Percentiles rank a stretch among this genome's conserved stretches.
These are phyloP conservation scores for Diplodus puntazzo DNA, from an alignment of 2,797 vertebrate genomes.

Conservation along the genomic window DNA sequence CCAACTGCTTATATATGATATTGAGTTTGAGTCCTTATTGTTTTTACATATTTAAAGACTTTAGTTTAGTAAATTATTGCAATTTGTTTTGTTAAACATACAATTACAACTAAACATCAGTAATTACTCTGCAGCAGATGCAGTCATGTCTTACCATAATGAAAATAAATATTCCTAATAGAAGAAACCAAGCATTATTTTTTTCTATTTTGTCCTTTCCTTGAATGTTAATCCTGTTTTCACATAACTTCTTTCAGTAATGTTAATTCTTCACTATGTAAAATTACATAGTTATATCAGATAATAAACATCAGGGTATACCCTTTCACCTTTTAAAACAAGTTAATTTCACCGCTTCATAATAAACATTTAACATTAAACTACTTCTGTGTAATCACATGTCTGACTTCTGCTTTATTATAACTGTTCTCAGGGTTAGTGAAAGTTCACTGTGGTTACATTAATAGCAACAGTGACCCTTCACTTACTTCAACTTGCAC, in stretches of 20 bases:
- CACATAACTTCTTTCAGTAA: not conserved
- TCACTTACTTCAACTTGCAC: not conserved
- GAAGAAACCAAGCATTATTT: not conserved
- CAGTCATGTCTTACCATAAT: not conserved
- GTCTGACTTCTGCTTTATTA: constrained; percentile 43
- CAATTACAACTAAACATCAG: not conserved
- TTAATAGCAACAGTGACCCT: not conserved
- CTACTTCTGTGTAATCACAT: constrained; percentile 20
- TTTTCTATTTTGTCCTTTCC: not conserved
- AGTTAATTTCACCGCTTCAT: not conserved
- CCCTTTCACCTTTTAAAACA: not conserved
- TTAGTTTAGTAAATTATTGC: not conserved
- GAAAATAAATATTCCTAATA: not conserved
- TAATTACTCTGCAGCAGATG: not conserved
- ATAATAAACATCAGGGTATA: not conserved
- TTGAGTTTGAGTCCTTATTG: not conserved
- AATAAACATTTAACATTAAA: constrained; percentile 2
- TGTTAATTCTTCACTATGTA: not conserved
- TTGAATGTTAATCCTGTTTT: not conserved
- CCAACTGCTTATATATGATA: not conserved
- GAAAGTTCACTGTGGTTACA: constrained; percentile 9
- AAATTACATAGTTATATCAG: not conserved
- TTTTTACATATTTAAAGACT: not conserved
- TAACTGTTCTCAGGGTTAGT: not conserved
- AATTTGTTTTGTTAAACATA: not conserved